A percentile compares a stretch with the other conserved stretches of the same genome.
These are phyloP conservation scores for Adelognathus sp. DNA, from an alignment of 2,888 invertebrate genomes.

Conservation along the genomic window DNA sequence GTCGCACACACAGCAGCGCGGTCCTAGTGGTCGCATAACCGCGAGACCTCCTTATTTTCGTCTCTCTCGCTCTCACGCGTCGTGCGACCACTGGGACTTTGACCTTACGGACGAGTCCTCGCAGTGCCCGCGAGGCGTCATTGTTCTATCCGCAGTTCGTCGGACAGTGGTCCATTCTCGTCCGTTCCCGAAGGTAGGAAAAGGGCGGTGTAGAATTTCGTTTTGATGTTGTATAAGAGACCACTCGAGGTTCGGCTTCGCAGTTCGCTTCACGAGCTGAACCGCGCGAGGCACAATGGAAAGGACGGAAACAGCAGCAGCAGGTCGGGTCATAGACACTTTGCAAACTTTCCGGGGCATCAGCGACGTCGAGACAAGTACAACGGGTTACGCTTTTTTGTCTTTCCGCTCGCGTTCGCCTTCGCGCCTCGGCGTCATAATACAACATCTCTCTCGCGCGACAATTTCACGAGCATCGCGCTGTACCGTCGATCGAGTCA, in stretches of 20 bases:
- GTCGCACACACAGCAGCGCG: too few species aligned
- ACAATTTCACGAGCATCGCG: constrained; percentile 46
- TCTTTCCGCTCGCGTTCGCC: constrained; percentile 8
- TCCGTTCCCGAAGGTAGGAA: constrained; percentile 7
- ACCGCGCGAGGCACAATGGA: constrained; percentile 31
- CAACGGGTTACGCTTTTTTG: constrained; percentile 43
- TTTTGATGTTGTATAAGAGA: constrained; percentile 45
- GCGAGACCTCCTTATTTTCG: too few species aligned
- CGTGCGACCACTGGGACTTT: too few species aligned
- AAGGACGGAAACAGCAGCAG: constrained; percentile 10
- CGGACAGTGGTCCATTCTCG: background rate
- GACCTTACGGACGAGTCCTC: too few species aligned
- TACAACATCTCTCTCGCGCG: constrained; percentile 26
- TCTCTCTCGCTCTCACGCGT: too few species aligned
- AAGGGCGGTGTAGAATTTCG: constrained; percentile 47
- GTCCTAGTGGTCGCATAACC: too few species aligned
- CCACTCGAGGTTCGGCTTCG: constrained; percentile 15
- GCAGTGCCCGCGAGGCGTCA: constrained; percentile 36
- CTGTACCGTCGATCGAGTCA: constrained; percentile 20
- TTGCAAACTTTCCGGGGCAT: constrained; percentile 45
- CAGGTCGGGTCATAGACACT: constrained; percentile 47
- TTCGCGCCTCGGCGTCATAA: constrained; percentile 3
- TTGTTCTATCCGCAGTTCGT: constrained; percentile 44
- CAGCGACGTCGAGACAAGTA: constrained; percentile 1
- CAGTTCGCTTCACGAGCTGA: background rate